These are phyloP conservation scores for Dryococelus australis DNA, from an alignment of 2,888 invertebrate species.

Conservation along the genomic window DNA sequence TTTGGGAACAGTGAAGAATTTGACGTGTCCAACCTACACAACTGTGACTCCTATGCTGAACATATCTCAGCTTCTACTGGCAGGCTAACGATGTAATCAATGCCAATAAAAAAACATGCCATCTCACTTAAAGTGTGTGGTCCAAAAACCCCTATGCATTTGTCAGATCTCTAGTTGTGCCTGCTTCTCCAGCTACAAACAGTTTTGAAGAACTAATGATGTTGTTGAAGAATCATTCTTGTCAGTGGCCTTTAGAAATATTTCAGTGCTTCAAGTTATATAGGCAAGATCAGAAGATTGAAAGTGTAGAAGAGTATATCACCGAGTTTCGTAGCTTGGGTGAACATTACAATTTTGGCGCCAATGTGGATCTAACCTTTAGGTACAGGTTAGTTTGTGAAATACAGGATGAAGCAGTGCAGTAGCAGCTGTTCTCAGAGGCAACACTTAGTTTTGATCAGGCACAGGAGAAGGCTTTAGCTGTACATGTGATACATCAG, in stretches of 20 bases:
- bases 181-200: neutral
- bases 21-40: neutral
- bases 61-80: neutral
- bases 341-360: neutral
- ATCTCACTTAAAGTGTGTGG: neutral
- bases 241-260: neutral
- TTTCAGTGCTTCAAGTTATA: neutral
- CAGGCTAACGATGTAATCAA: neutral
- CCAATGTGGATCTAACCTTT: neutral
- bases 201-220: neutral
- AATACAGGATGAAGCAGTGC: neutral
- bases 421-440: neutral
- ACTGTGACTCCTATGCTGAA: neutral
- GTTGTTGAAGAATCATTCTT: neutral
- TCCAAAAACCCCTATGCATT: neutral
- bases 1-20: neutral
- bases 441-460: neutral
- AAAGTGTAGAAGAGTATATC: no score
- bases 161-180: neutral
- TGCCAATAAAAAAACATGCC: neutral
- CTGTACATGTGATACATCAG: neutral
- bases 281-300: neutral
- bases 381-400: neutral
- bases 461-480: neutral
- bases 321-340: no score